These are phyloP conservation scores for Formica selysi DNA, from an alignment of 1,140 invertebrate genomes.

Conservation along the genomic window DNA sequence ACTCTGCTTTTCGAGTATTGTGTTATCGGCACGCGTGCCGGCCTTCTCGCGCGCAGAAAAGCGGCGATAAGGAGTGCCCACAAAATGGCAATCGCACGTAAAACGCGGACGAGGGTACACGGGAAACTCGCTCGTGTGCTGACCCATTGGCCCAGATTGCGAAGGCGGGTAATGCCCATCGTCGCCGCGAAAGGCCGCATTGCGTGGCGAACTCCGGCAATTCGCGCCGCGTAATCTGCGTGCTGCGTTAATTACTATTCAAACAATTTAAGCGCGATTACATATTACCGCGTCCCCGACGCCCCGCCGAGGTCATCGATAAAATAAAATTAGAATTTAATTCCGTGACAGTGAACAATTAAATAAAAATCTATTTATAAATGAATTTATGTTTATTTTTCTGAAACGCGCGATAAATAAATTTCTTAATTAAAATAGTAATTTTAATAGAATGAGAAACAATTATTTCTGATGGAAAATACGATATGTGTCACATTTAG, in stretches of 20 bases:
- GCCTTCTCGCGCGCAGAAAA: constrained; percentile 10
- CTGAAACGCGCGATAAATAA: no score
- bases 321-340: background rate
- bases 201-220: constrained; percentile 53
- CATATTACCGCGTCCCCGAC: background rate
- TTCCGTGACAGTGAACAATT: no score
- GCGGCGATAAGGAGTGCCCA: constrained; percentile 2
- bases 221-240: constrained; percentile 28
- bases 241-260: constrained; percentile 33
- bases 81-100: constrained; percentile 27
- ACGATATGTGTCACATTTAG: no score
- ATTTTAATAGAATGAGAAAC: no score
- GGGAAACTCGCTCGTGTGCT: constrained; percentile 79
- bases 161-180: constrained; percentile 62
- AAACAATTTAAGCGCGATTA: constrained; percentile 34
- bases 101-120: constrained; percentile 74
- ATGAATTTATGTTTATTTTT: no score
- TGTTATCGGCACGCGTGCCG: background rate
- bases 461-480: no score
- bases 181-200: constrained; percentile 64
- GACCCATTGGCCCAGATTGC: constrained; percentile 83
- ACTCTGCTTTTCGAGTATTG: background rate
- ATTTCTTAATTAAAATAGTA: no score
- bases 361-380: no score
- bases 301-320: background rate